Percentiles rank a stretch among this genome's conserved stretches.
Evolutionary conservation across 2,113 vertebrate species (phyloP).

Genomic region (Gadus chalcogrammus): DNA sequence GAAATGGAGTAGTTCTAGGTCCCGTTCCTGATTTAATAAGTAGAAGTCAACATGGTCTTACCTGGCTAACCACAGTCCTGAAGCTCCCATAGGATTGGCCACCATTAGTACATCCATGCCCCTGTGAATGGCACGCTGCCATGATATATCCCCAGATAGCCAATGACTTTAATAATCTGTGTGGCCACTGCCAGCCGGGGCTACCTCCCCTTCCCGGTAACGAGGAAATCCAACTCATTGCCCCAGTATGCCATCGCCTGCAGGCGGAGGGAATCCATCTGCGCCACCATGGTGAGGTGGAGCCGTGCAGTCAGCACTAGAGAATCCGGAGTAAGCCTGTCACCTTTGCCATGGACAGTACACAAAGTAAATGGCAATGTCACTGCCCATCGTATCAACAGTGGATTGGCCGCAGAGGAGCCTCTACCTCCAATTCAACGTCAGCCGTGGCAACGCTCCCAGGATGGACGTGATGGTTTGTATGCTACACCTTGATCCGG

Average conservation of each 20-base stretch:
- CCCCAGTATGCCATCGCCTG: not conserved
- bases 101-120: too few species aligned
- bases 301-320: conserved; percentile 15
- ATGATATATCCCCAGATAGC: conserved; percentile 4
- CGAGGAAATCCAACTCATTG: conserved; percentile 3
- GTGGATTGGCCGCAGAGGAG: not conserved
- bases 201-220: conserved; percentile 13
- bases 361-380: not conserved
- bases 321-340: conserved; percentile 2
- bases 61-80: not conserved
- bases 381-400: not conserved
- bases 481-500: conserved; percentile 51
- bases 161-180: conserved; percentile 48
- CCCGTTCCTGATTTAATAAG: conserved; percentile 17
- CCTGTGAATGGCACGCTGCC: too few species aligned
- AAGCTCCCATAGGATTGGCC: not conserved
- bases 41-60: conserved; percentile 1
- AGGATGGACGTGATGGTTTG: conserved; percentile 64
- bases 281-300: conserved; percentile 26
- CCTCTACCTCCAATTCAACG: conserved; percentile 6
- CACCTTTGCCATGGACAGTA: not conserved
- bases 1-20: not conserved
- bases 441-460: not conserved
- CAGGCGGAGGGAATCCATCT: conserved; percentile 10
- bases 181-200: conserved; percentile 20